Evolutionary conservation across 2,797 vertebrate genomes (phyloP), one percentile per base, ranked within the genome.

Genomic region (Neostethus bicornis): DNA sequence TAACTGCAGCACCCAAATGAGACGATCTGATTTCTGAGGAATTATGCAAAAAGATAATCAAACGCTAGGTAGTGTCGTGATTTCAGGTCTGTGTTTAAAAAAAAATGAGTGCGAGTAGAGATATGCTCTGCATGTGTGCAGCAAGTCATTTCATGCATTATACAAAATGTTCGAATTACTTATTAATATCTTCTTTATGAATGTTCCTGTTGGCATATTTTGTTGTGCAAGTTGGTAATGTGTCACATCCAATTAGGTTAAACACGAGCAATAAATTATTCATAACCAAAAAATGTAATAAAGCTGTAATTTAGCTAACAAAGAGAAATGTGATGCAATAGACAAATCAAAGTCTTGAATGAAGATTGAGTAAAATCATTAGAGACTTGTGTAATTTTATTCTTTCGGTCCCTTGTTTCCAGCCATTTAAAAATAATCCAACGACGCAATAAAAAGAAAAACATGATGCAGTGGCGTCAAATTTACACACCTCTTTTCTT

Each of bases 201-300:
- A 61, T 66, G 59, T 66, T 60, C 47, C 31, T 73, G 55, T 73
- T 61, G 68, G 54, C 60, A 56, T 32, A 58, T 66, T 61, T 51
- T 41, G 44, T 59, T 20, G 41, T 20, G 29, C 14, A 63, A 66
- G 62, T 56, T 32, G 53, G 37, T 54, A 51, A 75, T 70, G 43
- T 57, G 66, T 61, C 60, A 55, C 25, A 57, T 50, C 37, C 48
- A 61, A 72, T 74, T 73, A 73, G 70, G 45, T 24, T 61, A 75
- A 70, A 75, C 70, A 80, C 35, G 48, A 61, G 71, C 61, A 63
- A 55, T 64, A 49, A 77, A 71, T 49, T 65, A 70, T 51, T 74
- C 32, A 47, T 3, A 1, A 66, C 51, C 61, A 59, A 70, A 65
- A 61, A 38, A 43, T 58, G 55, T 64, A 50, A 38, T 31, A 66